Conservation (phyloP, 2,797 vertebrate species). For the Neopelma chrysocephalum region DNA sequence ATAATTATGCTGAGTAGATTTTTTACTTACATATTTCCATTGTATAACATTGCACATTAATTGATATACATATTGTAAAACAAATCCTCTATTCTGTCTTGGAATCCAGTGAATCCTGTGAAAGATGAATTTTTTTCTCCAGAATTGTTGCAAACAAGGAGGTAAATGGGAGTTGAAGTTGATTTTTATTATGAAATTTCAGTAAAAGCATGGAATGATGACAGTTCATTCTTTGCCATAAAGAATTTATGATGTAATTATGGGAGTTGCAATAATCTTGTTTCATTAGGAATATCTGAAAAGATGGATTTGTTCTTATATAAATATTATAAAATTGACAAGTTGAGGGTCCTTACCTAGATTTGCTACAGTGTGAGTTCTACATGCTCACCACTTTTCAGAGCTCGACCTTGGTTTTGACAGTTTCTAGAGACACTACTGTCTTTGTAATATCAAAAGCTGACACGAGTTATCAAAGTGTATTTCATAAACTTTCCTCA, state of each 20-base stretch:
- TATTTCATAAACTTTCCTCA: not conserved
- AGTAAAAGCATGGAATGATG: not conserved
- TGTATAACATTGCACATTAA: not conserved
- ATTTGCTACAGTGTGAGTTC: not conserved
- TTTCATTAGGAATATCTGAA: not conserved
- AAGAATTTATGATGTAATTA: not conserved
- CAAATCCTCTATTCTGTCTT: not conserved
- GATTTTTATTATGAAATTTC: not conserved
- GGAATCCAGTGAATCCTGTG: not conserved
- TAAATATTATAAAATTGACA: not conserved
- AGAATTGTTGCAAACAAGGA: not conserved
- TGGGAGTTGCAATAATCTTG: not conserved
- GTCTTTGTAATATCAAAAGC: not conserved
- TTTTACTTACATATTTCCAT: not conserved
- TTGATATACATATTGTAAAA: not conserved
- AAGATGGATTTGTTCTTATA: not conserved
- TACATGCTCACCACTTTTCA: not conserved
- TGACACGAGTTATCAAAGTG: not conserved
- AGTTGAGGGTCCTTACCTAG: not conserved
- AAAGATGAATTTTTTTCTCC: not conserved
- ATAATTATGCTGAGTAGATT: constrained; percentile 7
- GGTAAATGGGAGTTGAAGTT: not conserved
- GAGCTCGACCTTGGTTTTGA: not conserved
- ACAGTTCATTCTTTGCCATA: not conserved
- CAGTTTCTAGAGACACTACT: not conserved